These are phyloP conservation scores for Saxicola maurus DNA, from an alignment of 2,797 vertebrate species.

Conservation along the genomic window DNA sequence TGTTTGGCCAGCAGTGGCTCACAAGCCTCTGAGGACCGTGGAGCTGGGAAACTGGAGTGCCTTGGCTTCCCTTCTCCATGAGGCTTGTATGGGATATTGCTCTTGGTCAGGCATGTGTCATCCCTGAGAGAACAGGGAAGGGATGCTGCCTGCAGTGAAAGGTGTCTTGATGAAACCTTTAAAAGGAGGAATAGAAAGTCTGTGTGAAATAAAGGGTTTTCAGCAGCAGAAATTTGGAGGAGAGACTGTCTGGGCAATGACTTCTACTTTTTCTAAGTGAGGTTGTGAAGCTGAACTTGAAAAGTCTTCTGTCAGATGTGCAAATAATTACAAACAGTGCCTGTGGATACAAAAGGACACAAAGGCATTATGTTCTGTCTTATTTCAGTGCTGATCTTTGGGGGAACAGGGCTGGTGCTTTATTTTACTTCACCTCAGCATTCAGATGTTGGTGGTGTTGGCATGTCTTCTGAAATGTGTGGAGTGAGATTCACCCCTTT, in stretches of 20 bases:
- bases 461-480: neutral
- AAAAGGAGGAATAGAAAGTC: neutral
- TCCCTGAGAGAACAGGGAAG: neutral
- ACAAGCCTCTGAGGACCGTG: rapidly evolving
- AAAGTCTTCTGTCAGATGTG: neutral
- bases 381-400: neutral
- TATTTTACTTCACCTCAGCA: neutral
- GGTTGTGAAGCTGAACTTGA: neutral
- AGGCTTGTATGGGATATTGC: neutral
- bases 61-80: neutral
- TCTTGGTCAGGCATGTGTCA: neutral
- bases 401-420: neutral
- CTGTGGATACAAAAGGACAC: neutral
- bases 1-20: neutral
- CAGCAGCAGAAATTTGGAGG: neutral
- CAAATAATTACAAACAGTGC: neutral
- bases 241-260: neutral
- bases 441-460: neutral
- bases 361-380: neutral
- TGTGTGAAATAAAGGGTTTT: neutral
- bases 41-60: neutral
- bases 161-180: neutral
- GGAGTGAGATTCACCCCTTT: neutral
- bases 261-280: neutral
- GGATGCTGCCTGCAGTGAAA: neutral